A percentile compares a stretch with the other conserved stretches of the same genome.
Evolutionary conservation across 2,113 vertebrate species (phyloP).

Genomic region (Aplodontia rufa): DNA sequence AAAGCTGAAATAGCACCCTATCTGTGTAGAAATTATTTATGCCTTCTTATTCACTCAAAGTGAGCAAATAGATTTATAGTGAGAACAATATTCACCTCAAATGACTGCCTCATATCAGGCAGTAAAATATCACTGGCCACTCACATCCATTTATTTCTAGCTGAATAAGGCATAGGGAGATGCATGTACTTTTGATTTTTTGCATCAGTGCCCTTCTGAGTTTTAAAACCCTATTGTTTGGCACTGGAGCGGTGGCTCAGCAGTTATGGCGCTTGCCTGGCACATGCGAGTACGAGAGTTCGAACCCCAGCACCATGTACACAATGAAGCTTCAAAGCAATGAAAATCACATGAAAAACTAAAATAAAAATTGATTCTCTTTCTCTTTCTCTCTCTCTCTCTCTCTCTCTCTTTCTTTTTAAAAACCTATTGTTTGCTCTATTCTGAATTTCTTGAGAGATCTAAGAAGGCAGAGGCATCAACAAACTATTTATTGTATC

Average conservation of each 20-base stretch:
- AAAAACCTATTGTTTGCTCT: background rate
- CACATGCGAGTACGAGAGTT: too few species aligned
- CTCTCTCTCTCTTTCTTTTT: too few species aligned
- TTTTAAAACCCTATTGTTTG: background rate
- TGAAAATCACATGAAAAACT: too few species aligned
- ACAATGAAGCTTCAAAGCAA: too few species aligned
- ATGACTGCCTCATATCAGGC: background rate
- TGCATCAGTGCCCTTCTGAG: background rate
- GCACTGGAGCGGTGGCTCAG: too few species aligned
- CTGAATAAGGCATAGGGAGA: background rate
- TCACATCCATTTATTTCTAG: background rate
- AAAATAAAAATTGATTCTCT: too few species aligned
- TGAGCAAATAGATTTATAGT: background rate
- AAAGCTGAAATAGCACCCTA: conserved; percentile 30
- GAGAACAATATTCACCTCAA: background rate
- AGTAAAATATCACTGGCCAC: background rate
- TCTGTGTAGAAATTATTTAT: conserved; percentile 47
- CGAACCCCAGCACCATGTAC: too few species aligned
- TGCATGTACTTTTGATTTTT: background rate
- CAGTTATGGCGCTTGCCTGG: too few species aligned
- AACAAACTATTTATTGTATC: background rate
- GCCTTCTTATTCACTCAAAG: conserved; percentile 3
- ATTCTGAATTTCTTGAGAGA: background rate
- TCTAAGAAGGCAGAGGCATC: background rate
- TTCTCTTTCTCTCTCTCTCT: too few species aligned